A percentile compares a stretch with the other conserved stretches of the same genome.
These are phyloP conservation scores for Strigamia transsilvanica DNA, from an alignment of 2,888 invertebrate genomes.

Conservation along the genomic window DNA sequence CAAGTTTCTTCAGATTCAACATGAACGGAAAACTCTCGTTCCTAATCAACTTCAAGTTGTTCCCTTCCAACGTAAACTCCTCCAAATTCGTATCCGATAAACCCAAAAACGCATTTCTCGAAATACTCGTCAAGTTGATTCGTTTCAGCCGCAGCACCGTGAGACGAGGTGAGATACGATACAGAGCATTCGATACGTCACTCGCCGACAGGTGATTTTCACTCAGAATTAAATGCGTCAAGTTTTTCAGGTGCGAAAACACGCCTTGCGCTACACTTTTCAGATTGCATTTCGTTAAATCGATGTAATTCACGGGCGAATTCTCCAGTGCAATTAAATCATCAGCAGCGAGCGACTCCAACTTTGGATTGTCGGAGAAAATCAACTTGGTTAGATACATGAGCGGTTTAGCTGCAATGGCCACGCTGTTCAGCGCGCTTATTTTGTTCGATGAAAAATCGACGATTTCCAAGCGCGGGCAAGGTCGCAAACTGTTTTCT, in stretches of 20 bases:
- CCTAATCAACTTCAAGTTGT: not conserved
- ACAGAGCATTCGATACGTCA: not conserved
- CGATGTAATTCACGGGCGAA: not conserved
- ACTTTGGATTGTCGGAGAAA: not conserved
- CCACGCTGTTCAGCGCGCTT: not conserved
- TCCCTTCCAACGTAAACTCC: not conserved
- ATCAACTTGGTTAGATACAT: not conserved
- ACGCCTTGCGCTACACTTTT: not conserved
- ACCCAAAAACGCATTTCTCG: not conserved
- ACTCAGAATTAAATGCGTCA: not conserved
- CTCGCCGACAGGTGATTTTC: not conserved
- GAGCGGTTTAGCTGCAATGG: not conserved
- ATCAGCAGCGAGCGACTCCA: not conserved
- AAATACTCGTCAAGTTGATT: not conserved
- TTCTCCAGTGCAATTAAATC: not conserved
- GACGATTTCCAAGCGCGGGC: not conserved
- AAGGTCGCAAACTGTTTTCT: not conserved
- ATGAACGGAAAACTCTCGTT: not conserved
- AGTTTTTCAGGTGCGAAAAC: not conserved
- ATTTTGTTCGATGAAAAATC: conserved; percentile 20
- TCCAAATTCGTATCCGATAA: not conserved
- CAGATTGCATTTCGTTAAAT: not conserved
- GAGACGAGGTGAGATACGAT: not conserved
- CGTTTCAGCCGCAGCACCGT: not conserved
- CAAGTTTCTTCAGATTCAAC: not conserved